A percentile compares a stretch with the other conserved stretches of the same genome.
Conservation (phyloP, 2,797 vertebrate species). For the Eulemur rubriventer region DNA sequence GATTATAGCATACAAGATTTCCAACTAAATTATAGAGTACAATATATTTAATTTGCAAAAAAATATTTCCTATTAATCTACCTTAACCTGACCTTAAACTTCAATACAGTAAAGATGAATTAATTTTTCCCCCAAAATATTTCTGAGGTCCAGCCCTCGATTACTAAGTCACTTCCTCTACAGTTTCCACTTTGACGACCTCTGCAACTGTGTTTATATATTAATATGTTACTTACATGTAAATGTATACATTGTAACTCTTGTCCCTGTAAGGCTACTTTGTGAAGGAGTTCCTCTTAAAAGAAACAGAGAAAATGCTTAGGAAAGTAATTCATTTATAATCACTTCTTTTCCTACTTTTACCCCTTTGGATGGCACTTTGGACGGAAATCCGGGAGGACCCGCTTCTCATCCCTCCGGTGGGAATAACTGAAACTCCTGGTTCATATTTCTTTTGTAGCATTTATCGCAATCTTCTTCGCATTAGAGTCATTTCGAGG, state of each 20-base stretch:
- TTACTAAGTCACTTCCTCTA: not conserved
- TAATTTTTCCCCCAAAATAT: not conserved
- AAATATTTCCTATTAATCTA: too few species aligned
- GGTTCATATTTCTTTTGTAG: too few species aligned
- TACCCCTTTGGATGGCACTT: not conserved
- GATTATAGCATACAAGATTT: not conserved
- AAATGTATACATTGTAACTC: not conserved
- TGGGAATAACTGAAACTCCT: not conserved
- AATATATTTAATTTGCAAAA: not conserved
- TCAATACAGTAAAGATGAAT: not conserved
- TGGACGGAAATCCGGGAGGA: not conserved
- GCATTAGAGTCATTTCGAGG: fast-evolving
- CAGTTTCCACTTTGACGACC: not conserved
- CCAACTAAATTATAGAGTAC: not conserved
- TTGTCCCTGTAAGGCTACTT: not conserved
- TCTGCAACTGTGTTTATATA: not conserved
- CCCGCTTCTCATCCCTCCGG: not conserved
- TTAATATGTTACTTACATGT: not conserved
- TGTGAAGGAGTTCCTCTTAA: not conserved
- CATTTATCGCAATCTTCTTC: not conserved
- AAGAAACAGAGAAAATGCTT: not conserved
- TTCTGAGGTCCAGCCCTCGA: not conserved
- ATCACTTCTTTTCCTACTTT: not conserved
- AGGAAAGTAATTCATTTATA: not conserved
- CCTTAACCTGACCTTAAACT: not conserved